Conservation (phyloP, 2,113 vertebrate species). For the Triplophysa dalaica region DNA sequence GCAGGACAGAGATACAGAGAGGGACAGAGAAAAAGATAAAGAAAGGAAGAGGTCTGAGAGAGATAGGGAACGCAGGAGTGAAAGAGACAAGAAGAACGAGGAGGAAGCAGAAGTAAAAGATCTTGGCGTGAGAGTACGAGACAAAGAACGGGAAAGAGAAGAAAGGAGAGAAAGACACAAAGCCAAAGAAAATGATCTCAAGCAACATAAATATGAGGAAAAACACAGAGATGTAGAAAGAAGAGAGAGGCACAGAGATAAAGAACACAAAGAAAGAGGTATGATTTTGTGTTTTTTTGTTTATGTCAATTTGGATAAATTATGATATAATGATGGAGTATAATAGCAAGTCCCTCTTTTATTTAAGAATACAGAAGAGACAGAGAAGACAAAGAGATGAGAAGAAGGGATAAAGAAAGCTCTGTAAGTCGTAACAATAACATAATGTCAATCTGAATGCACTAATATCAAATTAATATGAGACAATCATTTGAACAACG, state of each 20-base stretch:
- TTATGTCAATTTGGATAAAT: not conserved
- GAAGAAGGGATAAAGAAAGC: conserved; percentile 59
- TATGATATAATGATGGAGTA: not conserved
- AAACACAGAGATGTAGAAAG: conserved; percentile 38
- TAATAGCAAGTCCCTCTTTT: conserved; percentile 6
- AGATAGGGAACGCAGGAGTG: conserved; percentile 47
- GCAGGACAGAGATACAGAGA: conserved; percentile 52
- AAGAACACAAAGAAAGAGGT: conserved; percentile 65
- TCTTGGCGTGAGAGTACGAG: conserved; percentile 20
- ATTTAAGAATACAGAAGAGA: conserved; percentile 62
- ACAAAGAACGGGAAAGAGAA: conserved; percentile 28
- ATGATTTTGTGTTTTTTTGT: not conserved
- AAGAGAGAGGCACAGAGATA: conserved; percentile 51
- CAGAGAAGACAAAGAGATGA: conserved; percentile 66
- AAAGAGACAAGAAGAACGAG: conserved; percentile 49
- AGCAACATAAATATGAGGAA: conserved; percentile 18
- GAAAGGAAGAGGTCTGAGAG: conserved; percentile 42
- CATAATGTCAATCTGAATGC: not conserved
- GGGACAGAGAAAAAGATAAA: conserved; percentile 47
- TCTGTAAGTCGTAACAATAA: conserved; percentile 50
- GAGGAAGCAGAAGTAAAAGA: conserved; percentile 42
- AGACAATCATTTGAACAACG: not conserved
- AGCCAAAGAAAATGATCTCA: conserved; percentile 24
- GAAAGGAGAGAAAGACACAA: conserved; percentile 40
- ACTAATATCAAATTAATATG: not conserved